A percentile compares a stretch with the other conserved stretches of the same genome.
Conservation (phyloP, 2,797 vertebrate genomes). For the Valencia hispanica region DNA sequence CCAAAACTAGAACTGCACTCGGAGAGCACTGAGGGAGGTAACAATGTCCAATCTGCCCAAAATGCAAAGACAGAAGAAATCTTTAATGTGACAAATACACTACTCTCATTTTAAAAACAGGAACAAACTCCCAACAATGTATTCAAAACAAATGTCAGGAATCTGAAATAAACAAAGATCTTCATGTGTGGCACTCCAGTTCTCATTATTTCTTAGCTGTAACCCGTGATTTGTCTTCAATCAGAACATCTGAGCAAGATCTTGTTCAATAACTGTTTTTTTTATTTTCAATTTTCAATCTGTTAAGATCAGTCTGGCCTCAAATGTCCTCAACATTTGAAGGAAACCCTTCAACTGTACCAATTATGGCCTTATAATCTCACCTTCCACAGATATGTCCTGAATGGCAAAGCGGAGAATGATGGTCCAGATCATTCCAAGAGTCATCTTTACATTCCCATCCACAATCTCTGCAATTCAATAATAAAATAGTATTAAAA, state of each 20-base stretch:
- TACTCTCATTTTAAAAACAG: not conserved
- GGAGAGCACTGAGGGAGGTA: no score
- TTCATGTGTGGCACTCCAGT: not conserved
- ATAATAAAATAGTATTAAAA: constrained; percentile 13
- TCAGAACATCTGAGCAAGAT: not conserved
- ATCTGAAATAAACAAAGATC: not conserved
- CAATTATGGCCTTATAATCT: constrained; percentile 24
- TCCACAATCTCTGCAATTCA: constrained; percentile 92
- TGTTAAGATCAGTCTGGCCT: not conserved
- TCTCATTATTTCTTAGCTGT: not conserved
- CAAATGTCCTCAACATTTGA: not conserved
- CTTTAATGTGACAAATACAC: not conserved
- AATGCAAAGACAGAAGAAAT: not conserved
- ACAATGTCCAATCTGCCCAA: not conserved
- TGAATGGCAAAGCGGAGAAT: constrained; percentile 99
- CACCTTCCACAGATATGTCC: constrained; percentile 98
- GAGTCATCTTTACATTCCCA: constrained; percentile 98
- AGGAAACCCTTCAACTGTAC: not conserved
- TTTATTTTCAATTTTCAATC: not conserved
- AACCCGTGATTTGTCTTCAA: not conserved
- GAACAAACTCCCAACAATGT: not conserved
- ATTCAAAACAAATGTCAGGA: not conserved
- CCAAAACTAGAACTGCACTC: no score
- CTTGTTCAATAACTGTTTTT: not conserved
- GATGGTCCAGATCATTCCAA: constrained; percentile 99